Percentiles rank a stretch among this genome's conserved stretches.
These are phyloP conservation scores for Acleris emargana DNA, from an alignment of 2,888 invertebrate genomes.

Conservation along the genomic window DNA sequence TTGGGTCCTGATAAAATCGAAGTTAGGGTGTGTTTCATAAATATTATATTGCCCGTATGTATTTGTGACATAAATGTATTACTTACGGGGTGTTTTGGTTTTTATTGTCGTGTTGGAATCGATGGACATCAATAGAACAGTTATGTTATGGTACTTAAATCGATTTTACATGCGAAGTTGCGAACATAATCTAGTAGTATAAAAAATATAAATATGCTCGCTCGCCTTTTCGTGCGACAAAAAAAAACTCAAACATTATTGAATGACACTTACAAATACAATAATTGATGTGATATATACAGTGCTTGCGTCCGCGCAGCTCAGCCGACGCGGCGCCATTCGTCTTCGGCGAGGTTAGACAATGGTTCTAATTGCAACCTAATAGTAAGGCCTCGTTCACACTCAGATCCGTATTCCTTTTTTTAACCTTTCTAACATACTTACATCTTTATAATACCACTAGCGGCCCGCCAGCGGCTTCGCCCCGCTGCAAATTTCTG, in stretches of 20 bases:
- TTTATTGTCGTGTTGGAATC: constrained; percentile 13
- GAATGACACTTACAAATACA: no score
- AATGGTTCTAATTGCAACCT: constrained; percentile 28
- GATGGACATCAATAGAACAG: constrained; percentile 7
- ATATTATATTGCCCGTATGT: constrained; percentile 34
- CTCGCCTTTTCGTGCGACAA: no score
- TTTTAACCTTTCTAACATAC: no score
- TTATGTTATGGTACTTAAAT: not conserved
- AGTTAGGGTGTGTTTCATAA: constrained; percentile 45
- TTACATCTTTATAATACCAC: no score
- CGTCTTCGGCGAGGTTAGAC: constrained; percentile 16
- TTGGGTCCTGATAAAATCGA: constrained; percentile 64
- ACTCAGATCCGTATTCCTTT: not conserved
- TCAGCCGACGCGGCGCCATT: constrained; percentile 20
- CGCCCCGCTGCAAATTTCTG: no score
- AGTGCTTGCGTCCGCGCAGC: not conserved
- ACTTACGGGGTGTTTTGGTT: constrained; percentile 17
- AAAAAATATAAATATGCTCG: no score
- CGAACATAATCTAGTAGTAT: no score
- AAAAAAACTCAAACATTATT: no score
- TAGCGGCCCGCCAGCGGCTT: no score
- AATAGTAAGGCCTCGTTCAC: constrained; percentile 12
- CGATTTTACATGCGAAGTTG: no score
- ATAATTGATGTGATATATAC: no score
- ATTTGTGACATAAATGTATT: constrained; percentile 23